phyloP scores from a whole-genome alignment of 2,797 vertebrate genomes.

The Sebastolobus altivelis region DNA sequence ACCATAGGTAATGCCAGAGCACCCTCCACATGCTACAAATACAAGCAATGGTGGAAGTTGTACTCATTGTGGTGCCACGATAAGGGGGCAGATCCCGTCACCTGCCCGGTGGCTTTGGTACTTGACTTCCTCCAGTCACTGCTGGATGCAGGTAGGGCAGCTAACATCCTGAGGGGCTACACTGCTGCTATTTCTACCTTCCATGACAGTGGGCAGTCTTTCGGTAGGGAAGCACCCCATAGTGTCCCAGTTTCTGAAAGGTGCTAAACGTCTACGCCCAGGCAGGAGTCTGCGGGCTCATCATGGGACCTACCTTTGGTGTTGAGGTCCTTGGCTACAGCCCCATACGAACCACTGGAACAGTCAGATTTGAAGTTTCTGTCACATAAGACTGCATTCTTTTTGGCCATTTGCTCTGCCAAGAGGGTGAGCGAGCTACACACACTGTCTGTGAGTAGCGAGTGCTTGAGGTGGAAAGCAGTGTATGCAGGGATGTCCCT shows the following conservation, averaged over 20 bases:
- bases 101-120: neutral
- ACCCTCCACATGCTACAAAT: neutral
- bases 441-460: too few species aligned
- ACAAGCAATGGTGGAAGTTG: neutral
- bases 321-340: too few species aligned
- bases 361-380: too few species aligned
- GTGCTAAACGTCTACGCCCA: neutral
- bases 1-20: neutral
- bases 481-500: too few species aligned
- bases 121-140: neutral
- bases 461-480: too few species aligned
- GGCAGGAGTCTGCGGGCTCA: neutral
- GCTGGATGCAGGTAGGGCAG: too few species aligned
- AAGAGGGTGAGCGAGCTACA: too few species aligned
- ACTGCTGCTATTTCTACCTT: neutral
- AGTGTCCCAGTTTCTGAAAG: neutral
- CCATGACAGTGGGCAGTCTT: neutral
- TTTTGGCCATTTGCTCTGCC: too few species aligned
- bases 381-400: too few species aligned
- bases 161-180: neutral
- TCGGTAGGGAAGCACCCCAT: neutral
- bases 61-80: neutral
- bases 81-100: neutral
- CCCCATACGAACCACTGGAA: too few species aligned
- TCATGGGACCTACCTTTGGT: neutral